These are phyloP conservation scores for Syngnathus acus DNA, from an alignment of 2,797 vertebrate species.

Conservation along the genomic window DNA sequence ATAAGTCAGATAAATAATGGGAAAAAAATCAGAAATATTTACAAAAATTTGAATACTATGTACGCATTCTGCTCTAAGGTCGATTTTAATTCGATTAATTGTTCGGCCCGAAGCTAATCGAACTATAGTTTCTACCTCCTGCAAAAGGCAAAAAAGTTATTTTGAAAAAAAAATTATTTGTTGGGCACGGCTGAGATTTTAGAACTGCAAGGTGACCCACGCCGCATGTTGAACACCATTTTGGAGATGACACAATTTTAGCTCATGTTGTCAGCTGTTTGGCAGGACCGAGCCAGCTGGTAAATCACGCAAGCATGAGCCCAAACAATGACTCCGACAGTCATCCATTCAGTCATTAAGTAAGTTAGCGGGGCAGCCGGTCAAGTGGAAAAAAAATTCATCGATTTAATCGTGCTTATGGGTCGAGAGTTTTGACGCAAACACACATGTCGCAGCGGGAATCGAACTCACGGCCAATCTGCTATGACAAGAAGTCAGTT, in stretches of 20 bases:
- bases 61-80: too few species aligned
- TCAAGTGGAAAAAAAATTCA: conserved; percentile 18
- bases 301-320: conserved; percentile 26
- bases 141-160: too few species aligned
- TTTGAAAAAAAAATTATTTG: too few species aligned
- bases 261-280: conserved; percentile 28
- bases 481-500: conserved; percentile 7
- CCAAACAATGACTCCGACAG: conserved; percentile 42
- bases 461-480: conserved; percentile 32
- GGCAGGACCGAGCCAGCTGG: conserved; percentile 20
- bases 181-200: too few species aligned
- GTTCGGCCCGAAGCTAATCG: too few species aligned
- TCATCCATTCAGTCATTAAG: conserved; percentile 24
- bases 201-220: neutral
- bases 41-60: too few species aligned
- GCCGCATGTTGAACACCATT: neutral
- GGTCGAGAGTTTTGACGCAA: conserved; percentile 23
- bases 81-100: too few species aligned
- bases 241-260: neutral
- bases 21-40: too few species aligned
- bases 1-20: too few species aligned
- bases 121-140: too few species aligned
- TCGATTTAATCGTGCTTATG: conserved; percentile 23
- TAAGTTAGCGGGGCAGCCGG: conserved; percentile 8
- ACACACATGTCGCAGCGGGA: conserved; percentile 36